phyloP scores from a whole-genome alignment of 2,113 vertebrate species.

The Morone saxatilis region DNA sequence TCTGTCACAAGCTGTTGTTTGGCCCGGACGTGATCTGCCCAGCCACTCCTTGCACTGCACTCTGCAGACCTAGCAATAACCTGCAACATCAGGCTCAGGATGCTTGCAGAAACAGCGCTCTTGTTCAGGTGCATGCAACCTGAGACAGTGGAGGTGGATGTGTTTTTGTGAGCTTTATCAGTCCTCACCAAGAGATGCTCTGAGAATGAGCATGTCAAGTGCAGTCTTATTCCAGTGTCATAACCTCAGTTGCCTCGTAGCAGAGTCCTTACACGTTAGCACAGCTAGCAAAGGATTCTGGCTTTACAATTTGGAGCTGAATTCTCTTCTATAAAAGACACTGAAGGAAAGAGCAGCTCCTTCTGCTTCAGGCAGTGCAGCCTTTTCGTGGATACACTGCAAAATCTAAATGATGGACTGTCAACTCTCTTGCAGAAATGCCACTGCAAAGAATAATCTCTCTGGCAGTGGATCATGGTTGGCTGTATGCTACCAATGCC shows the following conservation, averaged over 20 bases:
- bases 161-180: constrained; percentile 61
- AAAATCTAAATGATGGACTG: constrained; percentile 88
- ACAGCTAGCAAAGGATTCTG: constrained; percentile 70
- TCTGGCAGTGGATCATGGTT: constrained; percentile 85
- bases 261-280: constrained; percentile 67
- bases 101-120: constrained; percentile 54
- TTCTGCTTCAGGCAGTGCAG: constrained; percentile 83
- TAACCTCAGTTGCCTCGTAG: constrained; percentile 68
- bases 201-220: constrained; percentile 53
- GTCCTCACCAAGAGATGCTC: constrained; percentile 25
- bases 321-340: constrained; percentile 80
- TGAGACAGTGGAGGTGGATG: constrained; percentile 35
- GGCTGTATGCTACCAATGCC: constrained; percentile 80
- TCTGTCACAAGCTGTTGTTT: constrained; percentile 83
- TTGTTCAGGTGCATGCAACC: constrained; percentile 41
- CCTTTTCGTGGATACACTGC: constrained; percentile 84
- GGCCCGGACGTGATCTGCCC: constrained; percentile 76
- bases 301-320: constrained; percentile 80
- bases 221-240: constrained; percentile 24
- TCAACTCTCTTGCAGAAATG: constrained; percentile 85
- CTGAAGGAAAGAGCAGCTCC: constrained; percentile 83
- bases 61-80: constrained; percentile 70
- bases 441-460: constrained; percentile 86
- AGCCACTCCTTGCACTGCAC: constrained; percentile 60
- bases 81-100: constrained; percentile 60